Evolutionary conservation across 2,113 vertebrate species (phyloP).

Genomic region (Struthidea cinerea): DNA sequence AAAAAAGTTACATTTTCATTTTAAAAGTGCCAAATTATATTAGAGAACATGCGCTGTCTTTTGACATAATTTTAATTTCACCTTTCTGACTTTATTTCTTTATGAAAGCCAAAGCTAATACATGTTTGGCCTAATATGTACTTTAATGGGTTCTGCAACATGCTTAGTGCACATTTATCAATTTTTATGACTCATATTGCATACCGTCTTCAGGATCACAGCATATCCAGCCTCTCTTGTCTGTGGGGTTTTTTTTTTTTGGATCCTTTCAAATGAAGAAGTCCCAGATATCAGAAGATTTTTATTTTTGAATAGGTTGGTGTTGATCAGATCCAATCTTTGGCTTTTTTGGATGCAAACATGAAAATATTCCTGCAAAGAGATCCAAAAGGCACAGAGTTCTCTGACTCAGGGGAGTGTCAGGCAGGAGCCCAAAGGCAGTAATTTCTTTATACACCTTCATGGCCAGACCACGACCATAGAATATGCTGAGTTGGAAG

Average conservation of each 20-base stretch:
- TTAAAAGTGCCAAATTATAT: background rate
- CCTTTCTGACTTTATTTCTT: background rate
- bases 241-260: background rate
- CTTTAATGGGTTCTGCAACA: background rate
- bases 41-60: background rate
- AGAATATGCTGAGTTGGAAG: background rate
- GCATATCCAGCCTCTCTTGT: background rate
- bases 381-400: background rate
- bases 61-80: background rate
- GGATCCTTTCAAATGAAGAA: background rate
- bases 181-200: background rate
- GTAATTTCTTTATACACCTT: accelerated
- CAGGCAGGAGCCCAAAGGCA: background rate
- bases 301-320: background rate
- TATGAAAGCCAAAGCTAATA: background rate
- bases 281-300: background rate
- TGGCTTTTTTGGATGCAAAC: background rate
- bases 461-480: background rate
- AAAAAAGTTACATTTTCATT: background rate
- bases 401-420: background rate
- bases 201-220: background rate
- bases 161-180: background rate
- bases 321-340: background rate
- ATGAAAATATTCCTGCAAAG: background rate
- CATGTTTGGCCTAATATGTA: background rate